phyloP scores from a whole-genome alignment of 2,113 vertebrate species.

The Burhinus oedicnemus region DNA sequence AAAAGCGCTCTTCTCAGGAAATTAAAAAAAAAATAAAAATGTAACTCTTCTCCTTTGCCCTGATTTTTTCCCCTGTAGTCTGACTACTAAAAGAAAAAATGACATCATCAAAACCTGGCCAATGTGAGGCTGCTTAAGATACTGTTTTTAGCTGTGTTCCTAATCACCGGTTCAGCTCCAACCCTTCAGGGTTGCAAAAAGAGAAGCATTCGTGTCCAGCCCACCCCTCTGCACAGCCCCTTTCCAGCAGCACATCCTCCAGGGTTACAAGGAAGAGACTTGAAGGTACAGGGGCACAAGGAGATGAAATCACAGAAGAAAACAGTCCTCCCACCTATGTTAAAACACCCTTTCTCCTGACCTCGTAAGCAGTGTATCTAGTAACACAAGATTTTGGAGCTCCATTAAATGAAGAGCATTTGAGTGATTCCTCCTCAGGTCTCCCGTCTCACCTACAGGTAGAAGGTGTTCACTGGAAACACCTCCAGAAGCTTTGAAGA shows the following conservation, averaged over 20 bases:
- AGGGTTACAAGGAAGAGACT: background rate
- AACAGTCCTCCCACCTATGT: rapidly evolving
- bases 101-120: background rate
- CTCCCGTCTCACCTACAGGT: background rate
- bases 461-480: background rate
- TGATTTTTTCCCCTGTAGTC: background rate
- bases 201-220: background rate
- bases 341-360: background rate
- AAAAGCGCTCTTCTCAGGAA: background rate
- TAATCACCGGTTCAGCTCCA: background rate
- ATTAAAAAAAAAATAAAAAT: background rate
- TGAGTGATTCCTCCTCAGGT: background rate
- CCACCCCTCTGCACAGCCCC: no score
- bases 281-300: background rate
- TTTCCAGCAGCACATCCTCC: background rate
- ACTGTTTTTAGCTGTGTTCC: background rate
- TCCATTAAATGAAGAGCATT: background rate
- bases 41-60: background rate
- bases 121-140: background rate
- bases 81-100: background rate
- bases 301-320: background rate
- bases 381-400: background rate
- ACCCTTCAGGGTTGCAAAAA: background rate
- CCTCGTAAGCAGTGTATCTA: rapidly evolving
- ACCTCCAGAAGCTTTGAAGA: background rate